Evolutionary conservation across 2,797 vertebrate genomes (phyloP), one percentile per base, ranked within the genome.

Genomic region (Crocidura indochinensis): DNA sequence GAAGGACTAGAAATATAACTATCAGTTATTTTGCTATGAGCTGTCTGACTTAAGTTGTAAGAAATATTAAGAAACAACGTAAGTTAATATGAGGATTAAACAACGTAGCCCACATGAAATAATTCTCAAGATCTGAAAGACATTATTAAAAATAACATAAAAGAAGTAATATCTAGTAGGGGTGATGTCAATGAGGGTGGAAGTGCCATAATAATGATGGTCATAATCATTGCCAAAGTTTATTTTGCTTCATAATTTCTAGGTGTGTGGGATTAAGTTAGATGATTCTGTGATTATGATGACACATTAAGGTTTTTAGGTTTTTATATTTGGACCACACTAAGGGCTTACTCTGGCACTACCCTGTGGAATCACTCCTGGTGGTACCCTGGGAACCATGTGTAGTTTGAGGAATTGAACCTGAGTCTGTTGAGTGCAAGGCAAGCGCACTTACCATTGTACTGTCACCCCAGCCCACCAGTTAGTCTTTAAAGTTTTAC

Each of bases 1-100:
- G 26, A 67, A 79, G 49, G 94, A 60, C 56, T 60, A 88, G 22
- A 64, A 77, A 38, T 81, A 73, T 89, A 38, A 47, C n/a, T 67
- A 60, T 2, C 29, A 24, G 7, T 72, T 62, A 68, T 86, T 80
- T 82, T 69, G 1, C 38, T 8, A 46, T 26, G n/a, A 86, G 38
- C 10, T n/a, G 69, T 72, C 20, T 46, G 46, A 8, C 31, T 79
- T 76, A 7, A 27, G n/a, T 46, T 46, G 0, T 88, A 83, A 46
- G 17, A 92, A 27, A 78, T 80, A 53, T 53, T 71, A 78, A 78
- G 80, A 73, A 51, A 76, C 64, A 79, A 29, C 2, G 65, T 15
- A 76, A 14, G 12, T 87, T 89, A 72, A 38, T 85, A 27, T 19
- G 85, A 65, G 31, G 20, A 74, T 73, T 53, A 69, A 75, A 46